Base-by-base conservation (phyloP, 1,140 invertebrate genomes). In the Papilio xuthus region DNA sequence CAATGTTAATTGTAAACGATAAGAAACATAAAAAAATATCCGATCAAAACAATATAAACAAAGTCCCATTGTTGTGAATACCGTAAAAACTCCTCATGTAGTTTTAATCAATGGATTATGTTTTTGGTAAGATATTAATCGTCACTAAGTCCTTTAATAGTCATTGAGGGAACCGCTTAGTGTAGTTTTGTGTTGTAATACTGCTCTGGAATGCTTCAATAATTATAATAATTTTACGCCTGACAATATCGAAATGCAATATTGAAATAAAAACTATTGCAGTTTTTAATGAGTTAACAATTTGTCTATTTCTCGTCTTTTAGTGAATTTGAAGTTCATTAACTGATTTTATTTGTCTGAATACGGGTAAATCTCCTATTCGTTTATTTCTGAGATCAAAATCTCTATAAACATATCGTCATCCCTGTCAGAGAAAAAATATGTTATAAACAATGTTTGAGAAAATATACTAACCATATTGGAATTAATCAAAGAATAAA, bases 1-100 rank as follows among this genome's bases (percentile, higher is more conserved):
- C 60, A 67, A 67, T 28, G 60, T 67, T 67, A 67, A 67, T 67
- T 67, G 26, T 67, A 18, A 67, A 67, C 12, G 60, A 67, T 67
- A 67, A 67, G 60, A 32, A 28, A 67, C 12, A 28, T 28, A 67
- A 67, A 67, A 67, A 28, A 67, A 60, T 60, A 23, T 60, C 56
- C 13, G 56, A 8, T 20, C 12, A 13, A 6, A 13, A 3, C 56
- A 26, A 26, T 60, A 26, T 26, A 60, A 26, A 60, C 23, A 60
- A 60, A 60, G 10, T 26, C 23, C 56, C 50, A 15, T 9, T 53
- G 18, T 2, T 9, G 9, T 18, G 0, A 44, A 44, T 44, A 44
- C 2, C 42, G 42, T 2, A 6, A 44, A 44, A 12, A 44, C 42
- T 44, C 42, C 0, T 53, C 50, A 53, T 20, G 18, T 18, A n/a